Conservation (phyloP, 2,888 invertebrate species). For the Tipula unca region DNA sequence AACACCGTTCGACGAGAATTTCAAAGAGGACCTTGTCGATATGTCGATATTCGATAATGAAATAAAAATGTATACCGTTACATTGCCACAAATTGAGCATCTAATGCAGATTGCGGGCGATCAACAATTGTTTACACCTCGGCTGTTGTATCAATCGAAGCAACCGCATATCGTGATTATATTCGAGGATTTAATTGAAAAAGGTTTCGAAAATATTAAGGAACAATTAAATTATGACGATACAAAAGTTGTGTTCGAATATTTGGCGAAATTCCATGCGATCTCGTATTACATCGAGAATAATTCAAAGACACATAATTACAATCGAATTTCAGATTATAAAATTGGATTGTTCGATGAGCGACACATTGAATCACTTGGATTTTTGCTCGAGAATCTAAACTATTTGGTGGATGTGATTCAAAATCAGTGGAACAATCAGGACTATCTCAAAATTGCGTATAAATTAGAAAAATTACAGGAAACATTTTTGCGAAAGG, state of each 20-base stretch:
- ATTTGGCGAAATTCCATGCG: constrained; percentile 44
- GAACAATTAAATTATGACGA: constrained; percentile 42
- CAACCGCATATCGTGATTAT: constrained; percentile 29
- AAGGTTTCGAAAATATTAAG: constrained; percentile 42
- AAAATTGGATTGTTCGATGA: constrained; percentile 22
- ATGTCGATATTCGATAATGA: constrained; percentile 25
- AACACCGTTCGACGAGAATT: neutral
- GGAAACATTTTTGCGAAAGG: constrained; percentile 20
- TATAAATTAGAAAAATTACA: constrained; percentile 20
- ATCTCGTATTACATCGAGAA: constrained; percentile 42
- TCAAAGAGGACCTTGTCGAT: neutral
- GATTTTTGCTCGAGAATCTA: constrained; percentile 22
- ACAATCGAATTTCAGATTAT: neutral
- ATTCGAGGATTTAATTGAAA: constrained; percentile 43
- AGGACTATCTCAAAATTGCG: constrained; percentile 3
- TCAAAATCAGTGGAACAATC: neutral
- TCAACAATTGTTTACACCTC: neutral
- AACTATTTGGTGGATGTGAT: constrained; percentile 22
- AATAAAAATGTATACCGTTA: constrained; percentile 26
- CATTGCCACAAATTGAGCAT: constrained; percentile 24
- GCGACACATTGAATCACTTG: constrained; percentile 20
- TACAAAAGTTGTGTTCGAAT: constrained; percentile 38
- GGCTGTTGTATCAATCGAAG: constrained; percentile 23
- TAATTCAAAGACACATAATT: constrained; percentile 34
- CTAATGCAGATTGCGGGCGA: constrained; percentile 21